Conservation (phyloP, 2,113 vertebrate genomes). For the Tupaia chinensis region DNA sequence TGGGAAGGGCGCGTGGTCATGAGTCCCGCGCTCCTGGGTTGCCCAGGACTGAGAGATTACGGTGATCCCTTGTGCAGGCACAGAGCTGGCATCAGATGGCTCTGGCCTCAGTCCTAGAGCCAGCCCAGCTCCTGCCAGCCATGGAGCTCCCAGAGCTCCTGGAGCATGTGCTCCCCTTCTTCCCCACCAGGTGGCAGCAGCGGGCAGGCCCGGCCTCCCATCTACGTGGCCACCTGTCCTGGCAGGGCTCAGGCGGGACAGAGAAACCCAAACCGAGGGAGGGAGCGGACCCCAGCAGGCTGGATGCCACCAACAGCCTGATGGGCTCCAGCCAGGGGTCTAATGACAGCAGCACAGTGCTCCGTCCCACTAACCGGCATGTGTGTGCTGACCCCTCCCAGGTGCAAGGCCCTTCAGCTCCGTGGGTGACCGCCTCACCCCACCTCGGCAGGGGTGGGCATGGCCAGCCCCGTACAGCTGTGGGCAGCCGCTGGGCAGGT, state of each 20-base stretch:
- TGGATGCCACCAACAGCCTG: neutral
- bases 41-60: too few relatives aligned
- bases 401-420: neutral
- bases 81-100: neutral
- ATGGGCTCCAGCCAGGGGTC: neutral
- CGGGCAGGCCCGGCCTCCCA: rapidly evolving
- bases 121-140: neutral
- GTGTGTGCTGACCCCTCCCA: neutral
- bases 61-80: rapidly evolving
- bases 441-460: too few relatives aligned
- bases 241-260: neutral
- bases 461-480: too few relatives aligned
- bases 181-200: constrained; percentile 42
- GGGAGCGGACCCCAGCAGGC: neutral
- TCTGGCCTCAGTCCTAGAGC: neutral
- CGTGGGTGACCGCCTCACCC: too few relatives aligned
- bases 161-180: neutral
- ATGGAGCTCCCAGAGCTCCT: too few relatives aligned
- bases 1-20: neutral
- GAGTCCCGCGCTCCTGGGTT: too few relatives aligned
- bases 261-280: neutral
- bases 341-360: neutral
- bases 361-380: neutral
- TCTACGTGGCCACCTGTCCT: neutral
- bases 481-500: neutral